A percentile compares a stretch with the other conserved stretches of the same genome.
These are phyloP conservation scores for Sebastes steindachneri DNA, from an alignment of 2,797 vertebrate species.

Conservation along the genomic window DNA sequence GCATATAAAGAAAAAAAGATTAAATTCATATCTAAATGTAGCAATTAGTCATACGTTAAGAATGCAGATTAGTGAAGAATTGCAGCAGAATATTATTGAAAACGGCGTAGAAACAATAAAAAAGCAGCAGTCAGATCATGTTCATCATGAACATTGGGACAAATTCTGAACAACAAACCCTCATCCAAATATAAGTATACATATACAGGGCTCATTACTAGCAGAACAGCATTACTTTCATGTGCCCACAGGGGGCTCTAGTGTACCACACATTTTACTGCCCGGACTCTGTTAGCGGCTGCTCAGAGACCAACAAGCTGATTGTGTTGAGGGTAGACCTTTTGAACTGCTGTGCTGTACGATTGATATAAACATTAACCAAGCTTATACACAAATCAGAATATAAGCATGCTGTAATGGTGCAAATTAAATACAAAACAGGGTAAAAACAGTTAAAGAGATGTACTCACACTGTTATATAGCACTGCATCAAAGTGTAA, in stretches of 20 bases:
- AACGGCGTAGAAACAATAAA: conserved; percentile 24
- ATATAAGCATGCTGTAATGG: conserved; percentile 42
- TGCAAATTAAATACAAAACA: conserved; percentile 55
- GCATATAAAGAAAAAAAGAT: neutral
- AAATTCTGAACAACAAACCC: conserved; percentile 58
- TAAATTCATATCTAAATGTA: neutral
- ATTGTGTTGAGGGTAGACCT: conserved; percentile 73
- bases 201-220: conserved; percentile 35
- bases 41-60: conserved; percentile 8
- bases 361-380: conserved; percentile 77
- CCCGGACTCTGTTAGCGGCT: conserved; percentile 38
- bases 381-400: conserved; percentile 65
- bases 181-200: conserved; percentile 61
- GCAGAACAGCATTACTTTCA: conserved; percentile 54
- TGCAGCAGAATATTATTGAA: conserved; percentile 1
- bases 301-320: conserved; percentile 57
- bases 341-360: conserved; percentile 75
- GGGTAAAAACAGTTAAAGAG: conserved; percentile 13
- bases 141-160: conserved; percentile 57
- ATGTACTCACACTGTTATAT: neutral
- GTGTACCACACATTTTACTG: conserved; percentile 88
- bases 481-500: conserved; percentile 19
- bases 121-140: conserved; percentile 39
- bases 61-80: conserved; percentile 5
- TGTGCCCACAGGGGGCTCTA: conserved; percentile 93